Evolutionary conservation across 2,888 invertebrate genomes (phyloP).

Genomic region (Plagiodera versicolora): DNA sequence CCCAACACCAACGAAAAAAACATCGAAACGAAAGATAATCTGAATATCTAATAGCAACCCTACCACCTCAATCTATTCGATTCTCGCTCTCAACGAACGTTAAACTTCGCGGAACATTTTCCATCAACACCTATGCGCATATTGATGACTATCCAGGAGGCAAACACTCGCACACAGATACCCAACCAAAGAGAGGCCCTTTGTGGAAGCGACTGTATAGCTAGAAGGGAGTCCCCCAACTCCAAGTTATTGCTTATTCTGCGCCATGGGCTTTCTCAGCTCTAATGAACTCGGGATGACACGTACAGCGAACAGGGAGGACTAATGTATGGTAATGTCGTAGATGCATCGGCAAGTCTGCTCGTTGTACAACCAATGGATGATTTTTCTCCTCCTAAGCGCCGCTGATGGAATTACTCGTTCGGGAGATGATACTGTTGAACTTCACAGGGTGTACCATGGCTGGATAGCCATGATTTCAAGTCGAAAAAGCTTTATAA

Average conservation of each 20-base stretch:
- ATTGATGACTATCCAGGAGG: background rate
- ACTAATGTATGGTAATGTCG: conserved; percentile 40
- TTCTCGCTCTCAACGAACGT: too few relatives aligned
- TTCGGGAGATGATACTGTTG: too few relatives aligned
- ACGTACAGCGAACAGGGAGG: conserved; percentile 33
- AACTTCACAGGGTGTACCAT: too few relatives aligned
- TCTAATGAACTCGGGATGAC: conserved; percentile 36
- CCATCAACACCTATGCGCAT: background rate
- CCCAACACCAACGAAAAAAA: too few relatives aligned
- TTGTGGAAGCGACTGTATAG: conserved; percentile 31
- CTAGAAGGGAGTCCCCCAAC: conserved; percentile 13
- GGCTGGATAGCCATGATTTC: too few relatives aligned
- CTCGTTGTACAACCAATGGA: conserved; percentile 24
- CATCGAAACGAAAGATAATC: too few relatives aligned
- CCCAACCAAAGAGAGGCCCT: conserved; percentile 7
- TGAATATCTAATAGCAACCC: too few relatives aligned
- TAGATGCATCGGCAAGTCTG: conserved; percentile 23
- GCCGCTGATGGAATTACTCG: background rate
- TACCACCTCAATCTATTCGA: too few relatives aligned
- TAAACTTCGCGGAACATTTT: too few relatives aligned
- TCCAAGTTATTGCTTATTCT: conserved; percentile 34
- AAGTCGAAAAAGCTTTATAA: too few relatives aligned
- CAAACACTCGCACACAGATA: background rate
- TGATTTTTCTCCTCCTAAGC: conserved; percentile 23
- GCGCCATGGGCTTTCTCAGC: conserved; percentile 33